These are phyloP conservation scores for Corythaeola cristata DNA, from an alignment of 2,113 vertebrate species.

Conservation along the genomic window DNA sequence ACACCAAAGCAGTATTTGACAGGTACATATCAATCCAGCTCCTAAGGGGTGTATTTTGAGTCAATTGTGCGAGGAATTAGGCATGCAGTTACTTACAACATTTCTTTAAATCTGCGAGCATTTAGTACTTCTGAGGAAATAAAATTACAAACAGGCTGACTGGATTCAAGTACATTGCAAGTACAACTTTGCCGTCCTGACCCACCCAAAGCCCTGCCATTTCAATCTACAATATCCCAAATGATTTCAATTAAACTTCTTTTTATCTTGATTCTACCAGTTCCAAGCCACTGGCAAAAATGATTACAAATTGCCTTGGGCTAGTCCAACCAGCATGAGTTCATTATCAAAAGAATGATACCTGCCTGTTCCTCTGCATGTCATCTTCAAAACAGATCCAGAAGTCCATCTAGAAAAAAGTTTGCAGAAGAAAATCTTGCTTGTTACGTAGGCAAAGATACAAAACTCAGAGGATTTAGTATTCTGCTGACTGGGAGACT, in stretches of 20 bases:
- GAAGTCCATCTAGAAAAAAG: background rate
- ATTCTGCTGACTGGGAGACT: background rate
- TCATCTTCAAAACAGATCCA: background rate
- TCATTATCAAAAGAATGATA: background rate
- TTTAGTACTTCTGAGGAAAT: background rate
- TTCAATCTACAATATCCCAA: background rate
- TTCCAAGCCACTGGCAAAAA: background rate
- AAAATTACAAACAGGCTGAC: background rate
- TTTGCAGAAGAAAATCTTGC: background rate
- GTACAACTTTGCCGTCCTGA: background rate
- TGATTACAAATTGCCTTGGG: background rate
- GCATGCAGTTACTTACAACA: background rate
- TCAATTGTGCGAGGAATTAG: constrained; percentile 5
- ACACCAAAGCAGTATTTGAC: background rate
- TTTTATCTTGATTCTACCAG: background rate
- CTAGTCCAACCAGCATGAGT: background rate
- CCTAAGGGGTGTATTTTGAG: constrained; percentile 31
- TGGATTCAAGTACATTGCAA: background rate
- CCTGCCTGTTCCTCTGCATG: background rate
- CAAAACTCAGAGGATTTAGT: background rate
- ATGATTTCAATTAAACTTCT: background rate
- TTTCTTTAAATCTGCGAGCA: constrained; percentile 43
- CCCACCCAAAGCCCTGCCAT: background rate
- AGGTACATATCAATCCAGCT: constrained; percentile 9
- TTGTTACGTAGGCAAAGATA: background rate